These are phyloP conservation scores for Ganaspis brasiliensis DNA, from an alignment of 2,888 invertebrate species.

Conservation along the genomic window DNA sequence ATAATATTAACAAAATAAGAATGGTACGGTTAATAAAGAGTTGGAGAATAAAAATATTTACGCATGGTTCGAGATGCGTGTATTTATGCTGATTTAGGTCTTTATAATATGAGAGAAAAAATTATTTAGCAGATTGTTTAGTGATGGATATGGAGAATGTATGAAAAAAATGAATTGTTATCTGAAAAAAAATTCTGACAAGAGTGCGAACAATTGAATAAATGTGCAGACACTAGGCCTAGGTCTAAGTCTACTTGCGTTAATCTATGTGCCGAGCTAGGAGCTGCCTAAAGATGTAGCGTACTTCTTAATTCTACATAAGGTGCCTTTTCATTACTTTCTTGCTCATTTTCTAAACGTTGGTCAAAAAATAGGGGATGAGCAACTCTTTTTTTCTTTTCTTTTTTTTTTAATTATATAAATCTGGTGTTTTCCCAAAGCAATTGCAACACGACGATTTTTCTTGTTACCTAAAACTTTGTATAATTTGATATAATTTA, in stretches of 20 bases:
- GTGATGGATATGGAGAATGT: constrained; percentile 34
- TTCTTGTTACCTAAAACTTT: background rate
- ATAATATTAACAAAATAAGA: too few species aligned
- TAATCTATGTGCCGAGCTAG: constrained; percentile 55
- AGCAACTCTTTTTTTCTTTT: background rate
- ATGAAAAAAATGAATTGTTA: constrained; percentile 40
- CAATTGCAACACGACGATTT: constrained; percentile 13
- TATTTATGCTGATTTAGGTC: constrained; percentile 56
- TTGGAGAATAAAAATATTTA: constrained; percentile 33
- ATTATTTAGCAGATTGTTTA: constrained; percentile 47
- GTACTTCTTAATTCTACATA: constrained; percentile 58
- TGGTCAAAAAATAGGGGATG: background rate
- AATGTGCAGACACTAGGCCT: constrained; percentile 47
- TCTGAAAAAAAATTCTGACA: constrained; percentile 6
- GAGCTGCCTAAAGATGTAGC: constrained; percentile 50
- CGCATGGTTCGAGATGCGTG: constrained; percentile 58
- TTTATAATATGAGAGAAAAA: constrained; percentile 55
- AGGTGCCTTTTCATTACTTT: constrained; percentile 62
- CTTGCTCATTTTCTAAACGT: constrained; percentile 8
- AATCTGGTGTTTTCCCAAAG: constrained; percentile 2
- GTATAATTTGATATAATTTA: background rate
- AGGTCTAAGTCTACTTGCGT: constrained; percentile 45
- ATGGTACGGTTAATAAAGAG: constrained; percentile 1
- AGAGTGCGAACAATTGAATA: constrained; percentile 53
- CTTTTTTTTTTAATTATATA: background rate